Evolutionary conservation across 1,140 invertebrate genomes (phyloP).

Genomic region (Eubasilissa regina): DNA sequence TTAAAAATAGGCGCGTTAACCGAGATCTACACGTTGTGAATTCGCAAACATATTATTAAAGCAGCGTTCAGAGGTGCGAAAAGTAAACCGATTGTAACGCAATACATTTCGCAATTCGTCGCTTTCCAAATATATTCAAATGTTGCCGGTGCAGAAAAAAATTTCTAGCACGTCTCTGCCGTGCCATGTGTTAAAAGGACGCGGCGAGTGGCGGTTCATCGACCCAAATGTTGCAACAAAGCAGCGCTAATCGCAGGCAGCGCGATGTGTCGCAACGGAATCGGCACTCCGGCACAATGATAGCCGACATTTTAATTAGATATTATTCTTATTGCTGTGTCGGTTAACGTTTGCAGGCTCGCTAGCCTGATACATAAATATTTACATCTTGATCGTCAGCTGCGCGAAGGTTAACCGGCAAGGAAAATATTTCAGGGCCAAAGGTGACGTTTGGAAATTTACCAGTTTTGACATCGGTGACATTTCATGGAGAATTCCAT

Average conservation of each 20-base stretch:
- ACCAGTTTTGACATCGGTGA: no score
- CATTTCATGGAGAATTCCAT: no score
- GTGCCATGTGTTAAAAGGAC: neutral
- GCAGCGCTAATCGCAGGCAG: neutral
- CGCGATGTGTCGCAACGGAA: neutral
- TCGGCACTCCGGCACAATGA: neutral
- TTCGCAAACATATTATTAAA: neutral
- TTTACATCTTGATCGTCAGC: no score
- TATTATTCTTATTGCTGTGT: no score
- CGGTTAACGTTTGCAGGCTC: no score
- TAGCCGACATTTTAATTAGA: neutral
- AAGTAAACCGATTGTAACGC: no score
- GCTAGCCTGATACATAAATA: no score
- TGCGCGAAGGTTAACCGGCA: no score
- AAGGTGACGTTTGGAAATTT: no score
- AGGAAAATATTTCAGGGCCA: no score
- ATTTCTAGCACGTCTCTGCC: conserved; percentile 27
- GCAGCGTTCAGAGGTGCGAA: no score
- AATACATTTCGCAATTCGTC: conserved; percentile 9
- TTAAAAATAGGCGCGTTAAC: neutral
- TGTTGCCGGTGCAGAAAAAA: neutral
- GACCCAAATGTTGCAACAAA: conserved; percentile 9
- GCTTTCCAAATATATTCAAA: conserved; percentile 23
- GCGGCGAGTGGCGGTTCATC: conserved; percentile 17
- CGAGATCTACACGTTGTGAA: neutral